A percentile compares a stretch with the other conserved stretches of the same genome.
phyloP scores from a whole-genome alignment of 2,797 vertebrate species.

The Capromys pilorides region DNA sequence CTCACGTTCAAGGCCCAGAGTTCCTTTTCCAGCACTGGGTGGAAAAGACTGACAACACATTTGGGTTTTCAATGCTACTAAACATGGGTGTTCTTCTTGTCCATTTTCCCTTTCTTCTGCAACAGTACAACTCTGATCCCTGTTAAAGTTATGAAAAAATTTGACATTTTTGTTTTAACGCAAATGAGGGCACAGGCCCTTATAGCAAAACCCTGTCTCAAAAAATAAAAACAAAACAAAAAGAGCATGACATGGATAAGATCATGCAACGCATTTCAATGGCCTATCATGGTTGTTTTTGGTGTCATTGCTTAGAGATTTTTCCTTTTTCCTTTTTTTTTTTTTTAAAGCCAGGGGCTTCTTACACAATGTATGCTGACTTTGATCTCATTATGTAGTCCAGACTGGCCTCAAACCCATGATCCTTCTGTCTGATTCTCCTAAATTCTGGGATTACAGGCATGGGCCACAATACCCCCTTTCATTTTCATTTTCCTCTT shows the following conservation, averaged over 20 bases:
- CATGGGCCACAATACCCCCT: neutral
- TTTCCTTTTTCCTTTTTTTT: neutral
- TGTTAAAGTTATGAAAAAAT: constrained; percentile 26
- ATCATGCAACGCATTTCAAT: constrained; percentile 3
- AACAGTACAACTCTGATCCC: neutral
- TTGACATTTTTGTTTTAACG: neutral
- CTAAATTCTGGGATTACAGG: neutral
- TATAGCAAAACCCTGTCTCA: neutral
- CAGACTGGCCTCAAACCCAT: neutral
- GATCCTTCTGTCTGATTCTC: neutral
- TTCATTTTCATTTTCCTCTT: neutral
- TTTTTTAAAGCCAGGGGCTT: neutral
- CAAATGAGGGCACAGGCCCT: neutral
- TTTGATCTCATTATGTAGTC: neutral
- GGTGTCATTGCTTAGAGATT: neutral
- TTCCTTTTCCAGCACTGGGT: neutral
- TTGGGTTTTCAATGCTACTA: constrained; percentile 36
- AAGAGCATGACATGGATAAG: neutral
- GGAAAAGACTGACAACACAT: neutral
- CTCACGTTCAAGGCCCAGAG: neutral
- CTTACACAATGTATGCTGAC: neutral
- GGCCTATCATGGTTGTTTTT: constrained; percentile 35
- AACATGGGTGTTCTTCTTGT: neutral
- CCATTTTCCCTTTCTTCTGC: neutral
- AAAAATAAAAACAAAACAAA: neutral